A percentile compares a stretch with the other conserved stretches of the same genome.
These are phyloP conservation scores for Drosophila kurseongensis DNA, from an alignment of 1,140 invertebrate species.

Conservation along the genomic window DNA sequence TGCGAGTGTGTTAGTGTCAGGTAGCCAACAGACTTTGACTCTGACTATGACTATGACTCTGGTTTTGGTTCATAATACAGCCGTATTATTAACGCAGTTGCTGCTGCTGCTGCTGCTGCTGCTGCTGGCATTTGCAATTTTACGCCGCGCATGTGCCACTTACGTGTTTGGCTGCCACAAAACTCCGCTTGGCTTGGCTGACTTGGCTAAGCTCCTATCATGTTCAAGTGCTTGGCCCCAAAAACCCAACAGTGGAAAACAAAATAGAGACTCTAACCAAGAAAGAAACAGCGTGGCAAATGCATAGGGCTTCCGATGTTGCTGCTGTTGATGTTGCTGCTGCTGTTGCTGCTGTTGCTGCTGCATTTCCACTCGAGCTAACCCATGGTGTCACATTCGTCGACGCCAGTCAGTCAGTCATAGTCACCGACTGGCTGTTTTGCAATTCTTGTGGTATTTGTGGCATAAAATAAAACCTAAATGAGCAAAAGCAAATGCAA, in stretches of 20 bases:
- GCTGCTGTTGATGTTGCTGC: conserved; percentile 37
- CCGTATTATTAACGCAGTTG: conserved; percentile 75
- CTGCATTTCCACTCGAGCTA: conserved; percentile 73
- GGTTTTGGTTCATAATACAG: conserved; percentile 59
- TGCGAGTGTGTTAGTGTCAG: conserved; percentile 55
- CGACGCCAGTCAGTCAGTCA: conserved; percentile 48
- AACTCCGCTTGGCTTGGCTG: conserved; percentile 60
- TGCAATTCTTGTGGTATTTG: conserved; percentile 81
- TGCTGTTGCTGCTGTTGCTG: conserved; percentile 36
- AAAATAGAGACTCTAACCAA: conserved; percentile 36
- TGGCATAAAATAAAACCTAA: conserved; percentile 79
- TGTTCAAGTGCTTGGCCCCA: conserved; percentile 78
- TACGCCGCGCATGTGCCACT: conserved; percentile 76
- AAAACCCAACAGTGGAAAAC: conserved; percentile 39
- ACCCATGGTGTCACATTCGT: conserved; percentile 57
- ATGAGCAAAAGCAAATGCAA: conserved; percentile 47
- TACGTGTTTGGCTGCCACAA: conserved; percentile 70
- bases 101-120: conserved; percentile 37
- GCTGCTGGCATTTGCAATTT: conserved; percentile 66
- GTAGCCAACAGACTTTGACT: conserved; percentile 22
- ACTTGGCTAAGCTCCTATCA: conserved; percentile 75
- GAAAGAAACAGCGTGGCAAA: conserved; percentile 35
- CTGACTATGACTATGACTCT: conserved; percentile 23
- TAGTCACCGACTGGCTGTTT: conserved; percentile 44
- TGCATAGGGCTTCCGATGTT: conserved; percentile 66